Percentiles rank a stretch among this genome's conserved stretches.
Conservation (phyloP, 2,888 invertebrate species). For the Oligia strigilis region DNA sequence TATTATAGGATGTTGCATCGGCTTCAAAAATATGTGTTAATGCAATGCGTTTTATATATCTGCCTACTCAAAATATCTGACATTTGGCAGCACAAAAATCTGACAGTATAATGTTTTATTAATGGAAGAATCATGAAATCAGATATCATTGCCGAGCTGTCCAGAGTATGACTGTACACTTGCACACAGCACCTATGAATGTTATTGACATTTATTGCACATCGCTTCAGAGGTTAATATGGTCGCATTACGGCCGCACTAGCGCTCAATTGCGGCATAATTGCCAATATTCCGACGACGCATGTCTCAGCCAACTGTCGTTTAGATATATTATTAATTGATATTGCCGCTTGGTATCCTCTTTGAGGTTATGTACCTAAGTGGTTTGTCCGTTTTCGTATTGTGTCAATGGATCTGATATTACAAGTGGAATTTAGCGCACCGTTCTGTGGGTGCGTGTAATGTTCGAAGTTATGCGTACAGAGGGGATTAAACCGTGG, state of each 20-base stretch:
- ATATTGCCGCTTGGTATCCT: slow-evolving; percentile 57
- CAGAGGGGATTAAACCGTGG: not conserved
- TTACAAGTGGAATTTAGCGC: not conserved
- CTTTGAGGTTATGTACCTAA: slow-evolving; percentile 30
- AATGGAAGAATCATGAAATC: not conserved
- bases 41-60: not conserved
- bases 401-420: not conserved
- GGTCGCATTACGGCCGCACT: slow-evolving; percentile 48
- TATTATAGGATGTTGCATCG: not conserved
- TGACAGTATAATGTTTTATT: not conserved
- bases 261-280: slow-evolving; percentile 62
- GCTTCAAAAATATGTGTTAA: not conserved
- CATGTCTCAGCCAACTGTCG: slow-evolving; percentile 62
- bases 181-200: slow-evolving; percentile 27
- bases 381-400: not conserved
- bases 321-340: slow-evolving; percentile 72
- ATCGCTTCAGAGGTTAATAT: slow-evolving; percentile 58
- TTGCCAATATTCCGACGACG: slow-evolving; percentile 64
- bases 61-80: not conserved
- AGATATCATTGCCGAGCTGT: not conserved
- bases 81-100: not conserved
- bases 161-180: not conserved
- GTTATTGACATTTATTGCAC: slow-evolving; percentile 47
- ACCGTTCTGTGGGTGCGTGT: not conserved
- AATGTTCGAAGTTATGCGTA: not conserved